Base-by-base conservation (phyloP, 2,113 vertebrate genomes). In the Vireo altiloquus region DNA sequence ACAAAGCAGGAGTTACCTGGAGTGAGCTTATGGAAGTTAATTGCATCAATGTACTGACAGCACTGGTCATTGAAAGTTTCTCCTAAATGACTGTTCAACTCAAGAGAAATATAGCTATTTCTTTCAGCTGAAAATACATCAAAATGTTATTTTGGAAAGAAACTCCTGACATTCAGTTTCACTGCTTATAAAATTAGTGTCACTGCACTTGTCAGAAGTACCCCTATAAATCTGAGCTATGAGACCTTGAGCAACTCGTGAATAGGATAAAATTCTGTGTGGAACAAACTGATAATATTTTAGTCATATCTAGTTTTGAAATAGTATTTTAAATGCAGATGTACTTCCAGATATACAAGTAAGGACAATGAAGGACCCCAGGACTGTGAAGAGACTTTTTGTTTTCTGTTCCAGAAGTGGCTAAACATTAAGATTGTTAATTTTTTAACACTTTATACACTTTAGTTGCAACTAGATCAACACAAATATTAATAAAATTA, bases 91-190 rank as follows among this genome's bases (percentile, higher is more conserved):
- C 56, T 75, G 22, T 50, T 78, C 57, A 69, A 23, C 31, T 92
- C 61, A 82, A 69, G 33, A 87, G 64, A 87, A 83, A 90, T 40
- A 63, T 1, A 18, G 21, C 19, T 78, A 39, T 72, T 92, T 96
- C 71, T 86, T 94, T 68, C 77, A 89, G 44, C 35, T 83, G 77
- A 89, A 95, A 94, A 90, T 63, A 82, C 35, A 53, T 82, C 79
- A 92, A 82, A 61, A 79, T 71, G 39, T 11, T 94, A 52, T 83
- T 92, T 89, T 75, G 49, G 70, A 81, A 94, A 88, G 56, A 75
- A 82, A 65, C 64, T 94, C 54, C 33, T 95, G 92, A 93, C 83
- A 71, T 93, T 89, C 71, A 82, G 63, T 53, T 92, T 92, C 84
- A 78, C 44, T 87, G 19, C 65, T 84, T 87, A 71, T 31, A 85